Evolutionary conservation across 2,797 vertebrate genomes (phyloP).

Genomic region (Tangara arthus): DNA sequence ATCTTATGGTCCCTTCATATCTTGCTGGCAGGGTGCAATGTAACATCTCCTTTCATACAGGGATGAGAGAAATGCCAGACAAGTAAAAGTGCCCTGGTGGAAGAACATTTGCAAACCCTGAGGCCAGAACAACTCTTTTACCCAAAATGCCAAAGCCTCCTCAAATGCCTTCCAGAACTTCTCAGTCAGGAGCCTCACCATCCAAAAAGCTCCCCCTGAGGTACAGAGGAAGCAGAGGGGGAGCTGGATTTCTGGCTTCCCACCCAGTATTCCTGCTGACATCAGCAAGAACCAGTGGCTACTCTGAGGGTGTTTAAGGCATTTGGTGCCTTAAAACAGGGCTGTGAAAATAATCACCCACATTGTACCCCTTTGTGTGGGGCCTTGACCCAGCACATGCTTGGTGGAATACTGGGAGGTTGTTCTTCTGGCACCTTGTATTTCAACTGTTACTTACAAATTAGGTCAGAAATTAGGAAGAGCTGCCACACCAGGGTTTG

Average conservation of each 20-base stretch:
- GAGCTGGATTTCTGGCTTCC: not conserved
- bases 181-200: not conserved
- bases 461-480: not conserved
- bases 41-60: not conserved
- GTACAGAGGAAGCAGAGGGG: not conserved
- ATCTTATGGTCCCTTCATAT: not conserved
- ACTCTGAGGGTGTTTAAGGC: not conserved
- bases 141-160: not conserved
- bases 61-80: not conserved
- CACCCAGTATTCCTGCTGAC: not conserved
- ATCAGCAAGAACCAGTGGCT: not conserved
- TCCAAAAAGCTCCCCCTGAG: not conserved
- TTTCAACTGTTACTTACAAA: not conserved
- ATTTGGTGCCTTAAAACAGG: not conserved
- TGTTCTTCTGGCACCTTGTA: not conserved
- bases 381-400: not conserved
- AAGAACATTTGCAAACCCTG: not conserved
- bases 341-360: not conserved
- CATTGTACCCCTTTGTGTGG: rapidly evolving
- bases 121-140: not conserved
- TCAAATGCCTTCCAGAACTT: not conserved
- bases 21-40: not conserved
- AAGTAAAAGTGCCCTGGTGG: not conserved
- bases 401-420: not conserved
- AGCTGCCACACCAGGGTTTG: not conserved